Percentiles rank a stretch among this genome's conserved stretches.
Evolutionary conservation across 2,888 invertebrate genomes (phyloP).

Genomic region (Stratiomys singularior): DNA sequence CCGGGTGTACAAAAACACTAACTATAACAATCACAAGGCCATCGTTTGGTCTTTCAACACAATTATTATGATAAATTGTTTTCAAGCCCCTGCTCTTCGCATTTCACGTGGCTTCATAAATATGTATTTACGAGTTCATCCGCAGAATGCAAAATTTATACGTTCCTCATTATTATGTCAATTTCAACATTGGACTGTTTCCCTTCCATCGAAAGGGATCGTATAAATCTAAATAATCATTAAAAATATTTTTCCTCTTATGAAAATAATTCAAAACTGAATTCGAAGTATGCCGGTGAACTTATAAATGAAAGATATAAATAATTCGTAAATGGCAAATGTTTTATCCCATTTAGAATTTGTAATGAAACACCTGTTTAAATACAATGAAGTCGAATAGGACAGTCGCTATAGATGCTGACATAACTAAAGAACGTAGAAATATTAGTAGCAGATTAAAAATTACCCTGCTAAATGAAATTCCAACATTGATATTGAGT

Average conservation of each 20-base stretch:
- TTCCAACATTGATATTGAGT: too few relatives aligned
- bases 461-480: too few relatives aligned
- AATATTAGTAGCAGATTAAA: too few relatives aligned
- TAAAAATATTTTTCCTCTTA: slow-evolving; percentile 33
- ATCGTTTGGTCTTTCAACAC: too few relatives aligned
- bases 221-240: slow-evolving; percentile 28
- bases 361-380: slow-evolving; percentile 17
- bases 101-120: background rate
- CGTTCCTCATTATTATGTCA: background rate
- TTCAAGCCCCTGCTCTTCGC: slow-evolving; percentile 8
- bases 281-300: slow-evolving; percentile 1
- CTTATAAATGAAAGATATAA: background rate
- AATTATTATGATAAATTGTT: slow-evolving; percentile 49
- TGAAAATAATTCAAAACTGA: slow-evolving; percentile 16
- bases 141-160: background rate
- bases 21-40: too few relatives aligned
- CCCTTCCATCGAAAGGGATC: background rate
- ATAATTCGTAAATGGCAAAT: background rate
- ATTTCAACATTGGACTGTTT: background rate
- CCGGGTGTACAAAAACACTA: too few relatives aligned
- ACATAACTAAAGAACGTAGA: too few relatives aligned
- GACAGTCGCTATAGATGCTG: too few relatives aligned
- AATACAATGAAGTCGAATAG: background rate
- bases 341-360: background rate
- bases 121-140: slow-evolving; percentile 34